Percentiles rank a stretch among this genome's conserved stretches.
Evolutionary conservation across 1,140 invertebrate species (phyloP).

Genomic region (Drosophila subobscura): DNA sequence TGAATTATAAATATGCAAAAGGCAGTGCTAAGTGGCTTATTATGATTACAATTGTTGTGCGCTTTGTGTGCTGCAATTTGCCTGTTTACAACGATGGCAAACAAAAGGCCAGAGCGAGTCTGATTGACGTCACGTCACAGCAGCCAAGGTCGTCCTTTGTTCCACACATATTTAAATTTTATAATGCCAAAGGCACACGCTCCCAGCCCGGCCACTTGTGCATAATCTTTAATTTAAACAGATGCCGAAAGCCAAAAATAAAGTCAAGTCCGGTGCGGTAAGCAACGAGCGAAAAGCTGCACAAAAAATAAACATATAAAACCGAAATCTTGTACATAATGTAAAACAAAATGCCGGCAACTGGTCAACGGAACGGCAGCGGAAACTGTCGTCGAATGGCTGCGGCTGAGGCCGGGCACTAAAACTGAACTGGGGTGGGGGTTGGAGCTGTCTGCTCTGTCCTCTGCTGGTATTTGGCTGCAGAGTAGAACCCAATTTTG

Average conservation of each 20-base stretch:
- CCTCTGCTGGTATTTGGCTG: not conserved
- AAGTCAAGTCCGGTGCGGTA: slow-evolving; percentile 28
- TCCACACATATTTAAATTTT: slow-evolving; percentile 67
- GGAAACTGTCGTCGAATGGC: slow-evolving; percentile 42
- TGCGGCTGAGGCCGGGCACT: not conserved
- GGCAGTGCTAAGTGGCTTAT: slow-evolving; percentile 73
- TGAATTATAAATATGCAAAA: slow-evolving; percentile 63
- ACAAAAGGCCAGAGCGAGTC: slow-evolving; percentile 9
- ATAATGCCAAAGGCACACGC: slow-evolving; percentile 37
- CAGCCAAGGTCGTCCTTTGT: slow-evolving; percentile 42
- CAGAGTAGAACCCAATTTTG: no score
- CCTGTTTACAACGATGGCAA: slow-evolving; percentile 44
- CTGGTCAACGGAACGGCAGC: slow-evolving; percentile 29
- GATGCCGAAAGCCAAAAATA: slow-evolving; percentile 75
- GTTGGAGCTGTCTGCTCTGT: not conserved
- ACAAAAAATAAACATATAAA: slow-evolving; percentile 55
- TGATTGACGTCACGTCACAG: slow-evolving; percentile 46
- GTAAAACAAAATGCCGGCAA: slow-evolving; percentile 31
- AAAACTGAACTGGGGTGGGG: no score
- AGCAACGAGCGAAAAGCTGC: slow-evolving; percentile 58
- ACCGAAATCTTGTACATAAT: slow-evolving; percentile 26
- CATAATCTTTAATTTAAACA: slow-evolving; percentile 80
- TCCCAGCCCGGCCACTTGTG: slow-evolving; percentile 38
- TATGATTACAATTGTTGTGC: slow-evolving; percentile 65
- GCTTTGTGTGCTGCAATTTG: slow-evolving; percentile 48